These are phyloP conservation scores for Triplophysa bombifrons DNA, from an alignment of 2,797 vertebrate species.

Conservation along the genomic window DNA sequence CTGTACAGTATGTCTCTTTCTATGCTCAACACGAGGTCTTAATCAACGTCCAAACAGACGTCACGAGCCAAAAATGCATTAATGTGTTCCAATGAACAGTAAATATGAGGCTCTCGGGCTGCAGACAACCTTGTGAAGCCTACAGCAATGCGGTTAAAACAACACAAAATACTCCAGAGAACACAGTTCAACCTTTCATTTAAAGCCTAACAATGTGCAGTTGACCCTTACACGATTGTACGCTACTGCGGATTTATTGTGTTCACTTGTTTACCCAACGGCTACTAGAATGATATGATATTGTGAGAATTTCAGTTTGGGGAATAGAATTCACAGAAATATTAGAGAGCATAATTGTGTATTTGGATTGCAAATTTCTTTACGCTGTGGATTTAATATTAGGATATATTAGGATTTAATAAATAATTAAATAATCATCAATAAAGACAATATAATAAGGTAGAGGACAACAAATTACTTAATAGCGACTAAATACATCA, in stretches of 20 bases:
- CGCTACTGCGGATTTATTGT: neutral
- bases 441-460: no score
- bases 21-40: slow-evolving; percentile 36
- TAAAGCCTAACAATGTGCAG: neutral
- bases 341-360: neutral
- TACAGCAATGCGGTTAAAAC: slow-evolving; percentile 19
- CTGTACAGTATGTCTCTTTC: slow-evolving; percentile 31
- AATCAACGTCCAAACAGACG: slow-evolving; percentile 43
- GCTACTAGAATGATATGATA: neutral
- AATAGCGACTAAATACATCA: no score
- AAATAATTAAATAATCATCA: no score
- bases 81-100: slow-evolving; percentile 1
- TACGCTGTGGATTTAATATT: no score
- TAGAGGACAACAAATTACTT: no score
- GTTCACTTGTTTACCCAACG: neutral
- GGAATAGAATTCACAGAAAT: neutral
- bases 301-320: neutral
- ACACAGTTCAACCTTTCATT: neutral
- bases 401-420: no score
- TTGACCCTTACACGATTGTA: neutral
- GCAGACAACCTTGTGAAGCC: slow-evolving; percentile 8
- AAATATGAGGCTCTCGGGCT: neutral
- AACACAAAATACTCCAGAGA: neutral
- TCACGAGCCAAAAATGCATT: neutral
- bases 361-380: no score